Conservation (phyloP, 2,888 invertebrate species). For the Schizotus pectinicornis region DNA sequence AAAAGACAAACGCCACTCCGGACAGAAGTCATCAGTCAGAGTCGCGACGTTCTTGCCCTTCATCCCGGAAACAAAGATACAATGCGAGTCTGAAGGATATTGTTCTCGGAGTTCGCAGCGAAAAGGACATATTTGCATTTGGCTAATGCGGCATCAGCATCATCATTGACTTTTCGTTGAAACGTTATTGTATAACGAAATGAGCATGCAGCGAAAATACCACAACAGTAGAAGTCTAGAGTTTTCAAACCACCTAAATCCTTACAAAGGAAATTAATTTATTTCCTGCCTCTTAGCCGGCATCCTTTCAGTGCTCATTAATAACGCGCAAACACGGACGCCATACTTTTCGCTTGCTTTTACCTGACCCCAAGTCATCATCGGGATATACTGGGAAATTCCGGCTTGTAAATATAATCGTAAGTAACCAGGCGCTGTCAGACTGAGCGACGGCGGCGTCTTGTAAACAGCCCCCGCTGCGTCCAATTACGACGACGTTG, state of each 20-base stretch:
- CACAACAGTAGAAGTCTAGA: neutral
- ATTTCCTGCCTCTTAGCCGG: conserved; percentile 28
- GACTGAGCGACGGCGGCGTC: conserved; percentile 9
- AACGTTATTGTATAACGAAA: conserved; percentile 8
- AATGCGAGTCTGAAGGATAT: conserved; percentile 4
- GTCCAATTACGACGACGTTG: conserved; percentile 11
- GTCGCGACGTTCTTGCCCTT: neutral
- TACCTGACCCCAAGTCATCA: neutral
- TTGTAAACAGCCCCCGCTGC: conserved; percentile 13
- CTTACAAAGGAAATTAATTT: conserved; percentile 35
- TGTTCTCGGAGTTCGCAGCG: neutral
- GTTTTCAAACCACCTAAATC: conserved; percentile 25
- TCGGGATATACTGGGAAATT: neutral
- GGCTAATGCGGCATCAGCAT: neutral
- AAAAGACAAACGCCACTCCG: conserved; percentile 16
- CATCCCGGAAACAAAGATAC: neutral
- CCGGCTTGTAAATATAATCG: conserved; percentile 5
- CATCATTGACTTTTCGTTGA: neutral
- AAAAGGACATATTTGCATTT: conserved; percentile 8
- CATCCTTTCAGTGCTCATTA: conserved; percentile 20
- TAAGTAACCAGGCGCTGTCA: conserved; percentile 16
- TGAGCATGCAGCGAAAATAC: neutral
- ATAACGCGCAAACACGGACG: conserved; percentile 13
- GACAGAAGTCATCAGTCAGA: conserved; percentile 16
- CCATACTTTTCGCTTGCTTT: neutral